phyloP scores from a whole-genome alignment of 2,797 vertebrate species.

The Gallinago solitaria region DNA sequence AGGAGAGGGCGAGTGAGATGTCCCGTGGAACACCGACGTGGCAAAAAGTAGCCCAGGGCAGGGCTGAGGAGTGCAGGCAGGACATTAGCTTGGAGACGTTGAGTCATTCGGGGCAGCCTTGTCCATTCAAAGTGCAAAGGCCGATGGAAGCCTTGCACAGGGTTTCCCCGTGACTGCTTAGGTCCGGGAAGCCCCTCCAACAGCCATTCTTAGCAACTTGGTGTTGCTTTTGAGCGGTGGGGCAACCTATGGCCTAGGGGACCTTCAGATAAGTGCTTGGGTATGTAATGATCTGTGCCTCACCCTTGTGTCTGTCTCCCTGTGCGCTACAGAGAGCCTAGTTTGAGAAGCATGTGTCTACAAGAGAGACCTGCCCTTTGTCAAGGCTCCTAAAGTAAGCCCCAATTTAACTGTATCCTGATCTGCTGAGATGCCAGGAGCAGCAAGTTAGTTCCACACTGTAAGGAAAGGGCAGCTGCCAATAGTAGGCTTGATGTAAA shows the following conservation, averaged over 20 bases:
- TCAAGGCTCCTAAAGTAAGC: neutral
- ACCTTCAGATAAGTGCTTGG: neutral
- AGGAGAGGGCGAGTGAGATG: neutral
- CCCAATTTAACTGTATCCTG: neutral
- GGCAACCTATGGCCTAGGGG: neutral
- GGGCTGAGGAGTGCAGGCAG: neutral
- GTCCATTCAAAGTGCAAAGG: neutral
- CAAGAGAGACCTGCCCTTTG: neutral
- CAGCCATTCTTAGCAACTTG: neutral
- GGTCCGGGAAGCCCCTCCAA: accelerated
- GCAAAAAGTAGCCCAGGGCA: neutral
- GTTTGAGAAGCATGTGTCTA: neutral
- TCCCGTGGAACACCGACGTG: neutral
- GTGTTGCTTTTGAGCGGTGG: neutral
- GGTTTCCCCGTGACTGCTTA: neutral
- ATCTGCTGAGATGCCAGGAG: neutral
- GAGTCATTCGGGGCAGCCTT: neutral
- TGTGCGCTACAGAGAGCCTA: neutral
- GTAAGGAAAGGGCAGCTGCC: neutral
- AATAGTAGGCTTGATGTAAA: neutral
- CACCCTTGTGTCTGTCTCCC: accelerated
- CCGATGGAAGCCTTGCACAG: neutral
- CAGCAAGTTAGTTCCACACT: neutral
- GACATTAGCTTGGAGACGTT: neutral
- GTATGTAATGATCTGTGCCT: neutral